These are phyloP conservation scores for Siniperca obscura DNA, from an alignment of 2,797 vertebrate species.

Conservation along the genomic window DNA sequence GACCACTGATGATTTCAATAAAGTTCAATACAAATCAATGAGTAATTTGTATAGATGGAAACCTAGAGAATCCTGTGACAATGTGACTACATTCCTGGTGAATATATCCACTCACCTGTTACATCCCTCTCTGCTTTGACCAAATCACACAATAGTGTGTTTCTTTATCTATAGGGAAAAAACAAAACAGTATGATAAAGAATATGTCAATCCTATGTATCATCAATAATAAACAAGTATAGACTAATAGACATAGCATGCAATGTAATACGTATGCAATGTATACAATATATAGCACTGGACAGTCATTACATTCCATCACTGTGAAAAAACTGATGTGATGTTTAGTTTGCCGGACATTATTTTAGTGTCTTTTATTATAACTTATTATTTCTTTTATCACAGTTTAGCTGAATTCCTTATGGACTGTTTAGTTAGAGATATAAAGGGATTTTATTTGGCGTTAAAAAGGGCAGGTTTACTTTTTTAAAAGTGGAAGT, in stretches of 20 bases:
- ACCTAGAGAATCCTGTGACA: not conserved
- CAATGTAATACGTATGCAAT: constrained; percentile 83
- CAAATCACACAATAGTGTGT: constrained; percentile 52
- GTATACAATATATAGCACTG: constrained; percentile 71
- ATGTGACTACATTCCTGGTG: not conserved
- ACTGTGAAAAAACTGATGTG: constrained; percentile 93
- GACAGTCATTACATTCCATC: constrained; percentile 82
- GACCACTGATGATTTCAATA: not conserved
- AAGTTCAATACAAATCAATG: too few species aligned
- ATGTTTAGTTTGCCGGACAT: constrained; percentile 92
- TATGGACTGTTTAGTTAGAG: constrained; percentile 93
- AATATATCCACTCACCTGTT: constrained; percentile 70
- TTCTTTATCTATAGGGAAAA: constrained; percentile 71
- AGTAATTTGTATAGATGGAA: not conserved
- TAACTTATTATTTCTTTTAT: constrained; percentile 86
- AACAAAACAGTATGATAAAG: constrained; percentile 50
- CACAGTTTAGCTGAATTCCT: constrained; percentile 85
- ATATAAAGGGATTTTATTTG: constrained; percentile 94
- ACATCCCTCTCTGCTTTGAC: constrained; percentile 48
- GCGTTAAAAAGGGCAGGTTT: constrained; percentile 94
- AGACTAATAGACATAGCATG: constrained; percentile 84
- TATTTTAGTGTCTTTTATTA: constrained; percentile 96
- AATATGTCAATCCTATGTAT: not conserved
- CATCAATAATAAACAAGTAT: constrained; percentile 10
- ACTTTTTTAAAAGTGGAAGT: constrained; percentile 99